Base-by-base conservation (phyloP, 2,797 vertebrate genomes). In the Helicolenus hilgendorfi region DNA sequence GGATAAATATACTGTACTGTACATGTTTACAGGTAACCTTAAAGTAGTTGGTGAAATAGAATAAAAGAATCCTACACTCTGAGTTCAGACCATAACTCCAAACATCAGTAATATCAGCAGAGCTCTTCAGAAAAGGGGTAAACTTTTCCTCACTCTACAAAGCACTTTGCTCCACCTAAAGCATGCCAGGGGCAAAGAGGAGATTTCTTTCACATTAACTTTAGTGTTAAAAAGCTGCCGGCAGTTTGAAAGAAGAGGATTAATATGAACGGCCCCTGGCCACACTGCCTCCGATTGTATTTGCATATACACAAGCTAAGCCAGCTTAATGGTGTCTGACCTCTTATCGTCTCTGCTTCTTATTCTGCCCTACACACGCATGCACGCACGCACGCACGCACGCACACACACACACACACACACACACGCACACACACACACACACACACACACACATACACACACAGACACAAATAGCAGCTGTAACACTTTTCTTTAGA, bases 161-260 rank as follows among this genome's bases (percentile, higher is more conserved):
- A 38, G 20, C 53, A 11, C 67, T 36, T 8, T 33, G 36, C 80
- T 72, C 6, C 31, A 77, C 45, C 72, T 77, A 4, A 68, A 80
- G 29, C 73, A 59, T 26, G 55, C 71, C 81, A 53, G 15, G 5
- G 78, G 62, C 78, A 45, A 36, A 2, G 38, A 14, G 41, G 41
- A 58, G 24, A 72, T 63, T 58, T 82, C 8, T 59, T 76, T 41
- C 49, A 41, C 5, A 20, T 77, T 33, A 38, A 63, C 35, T 36
- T 77, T 13, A 20, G n/a, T 31, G 49, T 55, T 36, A 64, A 62
- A 49, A 26, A 38, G 29, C 65, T 84, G 13, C 70, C 29, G 79
- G 80, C 64, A 65, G 62, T 67, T 87, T 79, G 71, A 81, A 86
- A 68, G 58, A 85, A 82, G 59, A 76, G 59, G 60, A 81, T 89